Evolutionary conservation across 2,797 vertebrate genomes (phyloP).

Genomic region (Pangasius macronema): DNA sequence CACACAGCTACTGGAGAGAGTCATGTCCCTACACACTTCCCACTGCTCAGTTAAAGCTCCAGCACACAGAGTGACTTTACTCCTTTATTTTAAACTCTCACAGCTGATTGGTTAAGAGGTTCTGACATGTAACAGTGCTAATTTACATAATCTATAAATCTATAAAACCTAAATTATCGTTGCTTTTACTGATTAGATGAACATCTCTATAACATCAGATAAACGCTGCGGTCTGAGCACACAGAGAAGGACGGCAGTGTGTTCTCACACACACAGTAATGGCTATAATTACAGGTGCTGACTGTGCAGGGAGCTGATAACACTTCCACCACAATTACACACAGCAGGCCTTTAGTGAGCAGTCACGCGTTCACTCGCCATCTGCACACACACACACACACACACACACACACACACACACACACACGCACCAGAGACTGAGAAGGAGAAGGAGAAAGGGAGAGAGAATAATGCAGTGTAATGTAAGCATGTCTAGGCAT

Average conservation of each 20-base stretch:
- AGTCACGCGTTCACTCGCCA: conserved; percentile 4
- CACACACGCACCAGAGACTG: neutral
- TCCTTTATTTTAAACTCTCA: neutral
- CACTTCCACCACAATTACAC: neutral
- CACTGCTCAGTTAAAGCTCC: conserved; percentile 6
- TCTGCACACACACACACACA: conserved; percentile 8
- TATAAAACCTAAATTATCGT: neutral
- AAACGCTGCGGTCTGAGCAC: neutral
- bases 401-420: conserved; percentile 4
- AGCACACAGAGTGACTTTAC: neutral
- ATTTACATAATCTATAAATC: neutral
- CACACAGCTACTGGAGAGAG: neutral
- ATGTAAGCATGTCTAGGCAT: neutral
- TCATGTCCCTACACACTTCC: neutral
- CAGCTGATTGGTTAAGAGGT: neutral
- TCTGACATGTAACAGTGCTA: neutral
- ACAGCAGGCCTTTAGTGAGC: neutral
- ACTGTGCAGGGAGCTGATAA: conserved; percentile 6
- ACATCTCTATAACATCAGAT: too few relatives aligned
- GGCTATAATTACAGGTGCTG: conserved; percentile 8
- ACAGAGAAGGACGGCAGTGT: neutral
- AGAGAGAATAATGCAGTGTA: neutral
- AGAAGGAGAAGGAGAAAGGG: neutral
- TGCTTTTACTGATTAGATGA: neutral
- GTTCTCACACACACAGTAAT: neutral